A percentile compares a stretch with the other conserved stretches of the same genome.
These are phyloP conservation scores for Acanthacorydalis orientalis DNA, from an alignment of 2,888 invertebrate genomes.

Conservation along the genomic window DNA sequence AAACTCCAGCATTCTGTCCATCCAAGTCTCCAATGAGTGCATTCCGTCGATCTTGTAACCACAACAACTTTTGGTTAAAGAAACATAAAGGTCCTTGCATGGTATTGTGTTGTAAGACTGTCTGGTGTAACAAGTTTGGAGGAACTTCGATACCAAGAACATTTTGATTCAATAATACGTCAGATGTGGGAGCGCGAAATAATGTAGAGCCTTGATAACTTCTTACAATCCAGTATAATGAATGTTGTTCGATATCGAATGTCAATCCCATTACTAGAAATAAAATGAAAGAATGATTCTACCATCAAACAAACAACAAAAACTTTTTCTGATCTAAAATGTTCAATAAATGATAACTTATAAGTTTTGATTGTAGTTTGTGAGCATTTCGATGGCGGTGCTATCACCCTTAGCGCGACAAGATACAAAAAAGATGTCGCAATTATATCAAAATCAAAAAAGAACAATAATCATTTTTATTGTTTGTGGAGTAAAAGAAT, in stretches of 20 bases:
- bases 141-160: neutral
- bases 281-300: constrained; percentile 3
- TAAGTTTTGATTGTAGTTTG: no score
- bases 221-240: constrained; percentile 71
- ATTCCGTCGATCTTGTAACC: constrained; percentile 59
- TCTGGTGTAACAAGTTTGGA: neutral
- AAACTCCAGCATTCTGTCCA: constrained; percentile 53
- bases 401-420: no score
- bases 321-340: no score
- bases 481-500: no score
- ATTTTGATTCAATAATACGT: constrained; percentile 25
- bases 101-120: constrained; percentile 26
- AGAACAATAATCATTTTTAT: no score
- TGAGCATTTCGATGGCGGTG: no score
- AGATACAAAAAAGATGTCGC: no score
- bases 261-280: constrained; percentile 67
- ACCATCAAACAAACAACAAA: no score
- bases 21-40: constrained; percentile 60
- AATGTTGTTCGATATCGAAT: constrained; percentile 57
- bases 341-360: no score
- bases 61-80: constrained; percentile 66
- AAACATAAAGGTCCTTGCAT: constrained; percentile 61
- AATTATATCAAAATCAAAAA: no score
- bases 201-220: constrained; percentile 61
- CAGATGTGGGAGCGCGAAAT: constrained; percentile 51